Percentiles rank a stretch among this genome's conserved stretches.
These are phyloP conservation scores for Acanthurus lineatus DNA, from an alignment of 2,797 vertebrate species.

Conservation along the genomic window DNA sequence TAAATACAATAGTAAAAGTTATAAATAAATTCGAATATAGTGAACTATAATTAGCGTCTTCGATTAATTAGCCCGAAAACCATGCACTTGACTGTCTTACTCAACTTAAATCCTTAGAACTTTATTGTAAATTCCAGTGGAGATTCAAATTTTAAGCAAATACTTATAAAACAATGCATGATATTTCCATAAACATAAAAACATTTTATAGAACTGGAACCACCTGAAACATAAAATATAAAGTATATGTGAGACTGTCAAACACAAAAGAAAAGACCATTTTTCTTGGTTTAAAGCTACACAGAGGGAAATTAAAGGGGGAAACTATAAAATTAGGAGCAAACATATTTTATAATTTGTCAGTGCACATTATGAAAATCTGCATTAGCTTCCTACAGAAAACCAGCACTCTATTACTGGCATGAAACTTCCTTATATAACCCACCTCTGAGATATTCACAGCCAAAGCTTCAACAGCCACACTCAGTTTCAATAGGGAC, in stretches of 20 bases:
- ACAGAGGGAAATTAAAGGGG: not conserved
- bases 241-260: not conserved
- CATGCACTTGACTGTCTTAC: no score
- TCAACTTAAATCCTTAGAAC: no score
- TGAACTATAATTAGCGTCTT: no score
- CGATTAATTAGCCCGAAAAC: no score
- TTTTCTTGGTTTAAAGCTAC: slow-evolving; percentile 3
- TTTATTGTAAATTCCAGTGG: no score
- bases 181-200: not conserved
- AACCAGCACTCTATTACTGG: slow-evolving; percentile 31
- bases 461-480: slow-evolving; percentile 40
- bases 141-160: not conserved
- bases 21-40: no score
- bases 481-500: slow-evolving; percentile 54
- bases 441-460: slow-evolving; percentile 26
- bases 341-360: slow-evolving; percentile 37
- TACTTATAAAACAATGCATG: not conserved
- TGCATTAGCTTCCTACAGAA: slow-evolving; percentile 51
- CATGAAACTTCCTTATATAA: slow-evolving; percentile 30
- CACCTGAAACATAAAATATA: not conserved
- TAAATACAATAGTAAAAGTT: not conserved
- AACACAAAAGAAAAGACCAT: not conserved
- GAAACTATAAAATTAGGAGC: slow-evolving; percentile 9
- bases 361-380: slow-evolving; percentile 43
- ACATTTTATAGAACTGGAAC: not conserved